Conservation (phyloP, 2,113 vertebrate species). For the Aegithalos caudatus region DNA sequence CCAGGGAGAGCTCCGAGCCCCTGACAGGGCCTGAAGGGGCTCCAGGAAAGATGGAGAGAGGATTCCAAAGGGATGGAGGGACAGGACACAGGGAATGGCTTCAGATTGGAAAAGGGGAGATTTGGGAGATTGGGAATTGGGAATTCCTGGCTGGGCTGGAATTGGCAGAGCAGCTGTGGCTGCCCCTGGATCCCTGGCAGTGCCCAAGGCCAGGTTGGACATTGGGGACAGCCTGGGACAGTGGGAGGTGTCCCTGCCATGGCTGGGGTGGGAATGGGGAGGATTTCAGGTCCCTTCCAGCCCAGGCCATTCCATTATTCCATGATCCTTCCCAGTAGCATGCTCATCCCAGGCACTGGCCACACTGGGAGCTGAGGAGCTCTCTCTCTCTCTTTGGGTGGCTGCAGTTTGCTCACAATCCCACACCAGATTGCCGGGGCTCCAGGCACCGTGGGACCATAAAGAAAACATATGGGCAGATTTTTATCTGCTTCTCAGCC, state of each 20-base stretch:
- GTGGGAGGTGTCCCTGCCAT: background rate
- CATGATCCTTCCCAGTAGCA: fast-evolving
- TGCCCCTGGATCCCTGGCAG: background rate
- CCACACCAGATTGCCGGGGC: background rate
- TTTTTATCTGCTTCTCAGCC: slow-evolving; percentile 13
- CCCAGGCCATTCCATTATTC: background rate
- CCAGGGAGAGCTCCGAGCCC: too few species aligned
- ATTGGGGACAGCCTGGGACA: background rate
- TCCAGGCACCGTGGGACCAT: background rate
- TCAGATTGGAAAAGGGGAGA: too few species aligned
- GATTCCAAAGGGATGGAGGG: too few species aligned
- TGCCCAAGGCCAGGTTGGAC: background rate
- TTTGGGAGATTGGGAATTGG: too few species aligned
- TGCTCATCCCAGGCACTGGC: background rate
- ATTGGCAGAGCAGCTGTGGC: too few species aligned
- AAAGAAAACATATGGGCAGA: slow-evolving; percentile 37
- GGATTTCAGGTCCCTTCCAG: background rate
- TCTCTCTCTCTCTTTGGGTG: fast-evolving
- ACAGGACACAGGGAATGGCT: too few species aligned
- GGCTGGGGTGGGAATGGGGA: background rate
- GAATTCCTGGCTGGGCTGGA: too few species aligned
- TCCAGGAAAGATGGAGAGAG: too few species aligned
- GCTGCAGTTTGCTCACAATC: background rate
- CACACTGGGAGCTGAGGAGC: background rate
- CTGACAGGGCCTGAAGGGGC: too few species aligned